Conservation (phyloP, 2,113 vertebrate genomes). For the Pimephales promelas region DNA sequence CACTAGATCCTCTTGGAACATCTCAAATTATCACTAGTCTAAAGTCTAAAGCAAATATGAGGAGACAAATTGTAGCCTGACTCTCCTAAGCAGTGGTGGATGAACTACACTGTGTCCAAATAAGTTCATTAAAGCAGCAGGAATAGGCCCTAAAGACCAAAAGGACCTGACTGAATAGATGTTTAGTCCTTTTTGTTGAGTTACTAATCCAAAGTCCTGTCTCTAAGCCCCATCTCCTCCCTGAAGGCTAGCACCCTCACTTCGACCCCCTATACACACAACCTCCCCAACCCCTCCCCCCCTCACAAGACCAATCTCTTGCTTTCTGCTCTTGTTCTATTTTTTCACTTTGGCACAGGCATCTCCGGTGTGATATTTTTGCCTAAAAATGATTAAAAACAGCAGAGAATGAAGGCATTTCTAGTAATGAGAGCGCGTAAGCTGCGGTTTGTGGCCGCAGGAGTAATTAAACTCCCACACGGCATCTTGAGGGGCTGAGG, state of each 20-base stretch:
- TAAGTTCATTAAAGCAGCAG: slow-evolving; percentile 54
- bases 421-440: slow-evolving; percentile 31
- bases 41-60: slow-evolving; percentile 34
- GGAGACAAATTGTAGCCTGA: slow-evolving; percentile 39
- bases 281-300: slow-evolving; percentile 8
- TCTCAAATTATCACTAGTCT: neutral
- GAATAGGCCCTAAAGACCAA: slow-evolving; percentile 40
- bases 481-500: slow-evolving; percentile 48
- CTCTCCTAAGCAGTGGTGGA: slow-evolving; percentile 42
- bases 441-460: slow-evolving; percentile 40
- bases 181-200: slow-evolving; percentile 47
- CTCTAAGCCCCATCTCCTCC: slow-evolving; percentile 26
- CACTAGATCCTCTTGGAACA: neutral
- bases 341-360: neutral
- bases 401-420: slow-evolving; percentile 25
- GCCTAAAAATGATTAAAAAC: slow-evolving; percentile 32
- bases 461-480: slow-evolving; percentile 60
- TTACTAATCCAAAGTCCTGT: slow-evolving; percentile 44
- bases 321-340: neutral
- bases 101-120: slow-evolving; percentile 40
- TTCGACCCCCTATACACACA: slow-evolving; percentile 16
- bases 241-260: slow-evolving; percentile 26
- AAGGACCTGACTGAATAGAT: slow-evolving; percentile 41
- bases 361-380: neutral
- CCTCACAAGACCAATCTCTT: neutral